Conservation (phyloP, 2,113 vertebrate species). For the Chaetura pelagica region DNA sequence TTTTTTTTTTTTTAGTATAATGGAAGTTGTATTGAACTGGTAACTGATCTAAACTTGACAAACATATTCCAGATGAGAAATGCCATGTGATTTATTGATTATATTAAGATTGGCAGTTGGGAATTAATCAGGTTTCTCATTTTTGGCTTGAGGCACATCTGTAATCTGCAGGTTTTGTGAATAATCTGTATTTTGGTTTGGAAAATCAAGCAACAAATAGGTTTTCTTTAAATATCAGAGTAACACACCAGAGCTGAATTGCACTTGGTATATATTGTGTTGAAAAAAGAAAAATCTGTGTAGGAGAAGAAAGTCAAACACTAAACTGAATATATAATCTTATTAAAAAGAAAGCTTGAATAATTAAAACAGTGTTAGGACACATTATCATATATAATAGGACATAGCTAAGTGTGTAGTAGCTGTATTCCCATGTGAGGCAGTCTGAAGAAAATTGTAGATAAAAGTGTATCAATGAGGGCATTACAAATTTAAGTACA, state of each 20-base stretch:
- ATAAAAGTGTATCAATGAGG: not conserved
- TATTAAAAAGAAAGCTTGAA: not conserved
- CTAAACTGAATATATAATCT: not conserved
- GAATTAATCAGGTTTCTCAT: not conserved
- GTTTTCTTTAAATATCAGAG: not conserved
- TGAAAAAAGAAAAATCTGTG: not conserved
- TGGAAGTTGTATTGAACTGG: not conserved
- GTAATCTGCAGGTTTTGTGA: not conserved
- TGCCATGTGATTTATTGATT: not conserved
- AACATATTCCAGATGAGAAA: not conserved
- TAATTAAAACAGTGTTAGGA: not conserved
- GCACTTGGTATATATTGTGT: not conserved
- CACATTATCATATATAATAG: not conserved
- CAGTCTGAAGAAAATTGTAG: not conserved
- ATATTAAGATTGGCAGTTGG: not conserved
- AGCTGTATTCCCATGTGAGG: not conserved
- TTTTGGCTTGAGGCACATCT: not conserved
- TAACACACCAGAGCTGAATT: not conserved
- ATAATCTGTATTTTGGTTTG: not conserved
- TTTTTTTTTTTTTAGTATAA: not conserved
- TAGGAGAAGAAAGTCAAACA: not conserved
- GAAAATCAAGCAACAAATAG: not conserved
- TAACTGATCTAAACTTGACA: not conserved
- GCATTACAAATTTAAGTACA: not conserved
- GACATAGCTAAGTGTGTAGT: not conserved